Base-by-base conservation (phyloP, 2,797 vertebrate genomes). In the Alectoris magna region DNA sequence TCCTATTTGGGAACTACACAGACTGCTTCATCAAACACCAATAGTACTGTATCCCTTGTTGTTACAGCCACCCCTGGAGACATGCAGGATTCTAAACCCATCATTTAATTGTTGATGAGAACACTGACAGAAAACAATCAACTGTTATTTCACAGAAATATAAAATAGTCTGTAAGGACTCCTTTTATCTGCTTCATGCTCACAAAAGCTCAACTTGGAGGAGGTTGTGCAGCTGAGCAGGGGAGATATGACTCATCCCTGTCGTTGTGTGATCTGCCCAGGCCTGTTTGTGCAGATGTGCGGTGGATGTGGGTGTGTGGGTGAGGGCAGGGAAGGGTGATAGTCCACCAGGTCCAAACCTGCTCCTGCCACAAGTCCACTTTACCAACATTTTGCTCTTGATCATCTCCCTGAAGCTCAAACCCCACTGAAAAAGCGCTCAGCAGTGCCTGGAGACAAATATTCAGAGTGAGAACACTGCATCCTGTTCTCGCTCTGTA, bases 171-270 rank as follows among this genome's bases (percentile, higher is more conserved):
- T 34, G 18, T 56, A 44, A 18, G 5, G 13, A 56, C 56, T 44
- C 27, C 46, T 53, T 56, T 75, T 6, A 39, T 84, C 75, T 92
- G 60, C 36, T 80, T 39, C 21, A 38, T 26, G 63, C 17, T 88
- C 71, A 51, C 63, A 64, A 82, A 60, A 55, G 31, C 56, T 69
- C 39, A 56, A 73, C 48, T 70, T 51, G 6, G 38, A 69, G 23
- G 2, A 2, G 55, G 44, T 44, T 72, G 49, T 67, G 92, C 71
- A 85, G 66, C 58, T 38, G 60, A 90, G 67, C 16, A 70, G 46
- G 86, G 84, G 62, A 88, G 72, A 15, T 59, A 81, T 94, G 93
- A 94, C 67, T 96, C 94, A 92, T 76, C 83, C 55, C 51, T 62
- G 81, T 17, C 72, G 38, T 73, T 66, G 68, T 36, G 58, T 4